Percentiles rank a stretch among this genome's conserved stretches.
Evolutionary conservation across 2,113 vertebrate genomes (phyloP).

Genomic region (Sinocyclocheilus maitianheensis): DNA sequence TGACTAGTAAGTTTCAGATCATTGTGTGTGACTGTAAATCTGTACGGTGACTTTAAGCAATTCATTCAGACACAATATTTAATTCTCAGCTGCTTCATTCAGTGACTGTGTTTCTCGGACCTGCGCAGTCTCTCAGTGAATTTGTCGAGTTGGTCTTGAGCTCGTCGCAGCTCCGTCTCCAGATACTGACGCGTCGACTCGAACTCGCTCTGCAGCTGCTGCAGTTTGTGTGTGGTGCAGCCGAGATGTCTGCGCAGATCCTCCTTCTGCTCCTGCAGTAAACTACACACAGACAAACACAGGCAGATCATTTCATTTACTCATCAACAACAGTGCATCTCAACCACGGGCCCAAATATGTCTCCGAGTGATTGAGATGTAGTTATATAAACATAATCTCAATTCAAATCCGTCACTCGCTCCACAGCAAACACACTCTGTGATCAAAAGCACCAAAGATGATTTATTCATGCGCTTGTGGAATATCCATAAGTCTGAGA

Average conservation of each 20-base stretch:
- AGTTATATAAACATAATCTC: not conserved
- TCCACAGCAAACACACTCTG: not conserved
- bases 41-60: too few species aligned
- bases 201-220: slow-evolving; percentile 93
- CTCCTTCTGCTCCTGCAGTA: slow-evolving; percentile 94
- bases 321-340: not conserved
- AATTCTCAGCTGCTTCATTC: not conserved
- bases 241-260: slow-evolving; percentile 93
- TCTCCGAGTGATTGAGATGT: not conserved
- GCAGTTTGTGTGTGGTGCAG: slow-evolving; percentile 92
- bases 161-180: slow-evolving; percentile 91
- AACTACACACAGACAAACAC: slow-evolving; percentile 70
- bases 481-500: not conserved
- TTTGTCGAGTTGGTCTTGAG: slow-evolving; percentile 95
- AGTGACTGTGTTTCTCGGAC: slow-evolving; percentile 67
- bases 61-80: too few species aligned
- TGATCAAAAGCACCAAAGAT: not conserved
- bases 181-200: slow-evolving; percentile 93
- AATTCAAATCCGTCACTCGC: not conserved
- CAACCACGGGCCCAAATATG: not conserved
- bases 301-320: not conserved
- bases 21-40: too few species aligned
- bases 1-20: too few species aligned
- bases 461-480: not conserved
- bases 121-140: slow-evolving; percentile 93